Base-by-base conservation (phyloP, 1,140 invertebrate species). In the Drosophila triauraria region DNA sequence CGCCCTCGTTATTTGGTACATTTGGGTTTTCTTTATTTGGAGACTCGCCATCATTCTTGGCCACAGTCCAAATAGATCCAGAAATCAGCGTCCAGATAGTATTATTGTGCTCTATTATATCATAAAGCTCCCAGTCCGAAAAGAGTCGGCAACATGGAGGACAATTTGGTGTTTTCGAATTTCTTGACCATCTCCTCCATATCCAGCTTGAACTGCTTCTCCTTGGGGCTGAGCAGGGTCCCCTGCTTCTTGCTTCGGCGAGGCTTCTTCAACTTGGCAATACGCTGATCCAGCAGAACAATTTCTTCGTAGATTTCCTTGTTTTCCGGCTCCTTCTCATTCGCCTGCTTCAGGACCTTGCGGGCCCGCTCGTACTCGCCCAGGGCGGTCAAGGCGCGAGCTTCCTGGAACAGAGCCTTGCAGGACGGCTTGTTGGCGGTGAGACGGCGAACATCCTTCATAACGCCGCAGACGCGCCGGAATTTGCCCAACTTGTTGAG, bases 361-460 rank as follows among this genome's bases (percentile, higher is more conserved):
- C 84, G 84, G 2, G 84, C 80, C 0, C 27, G 43, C 3, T 79
- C 27, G 43, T 80, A 85, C 12, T 91, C 79, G 23, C 94, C 94
- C 38, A 96, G 93, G 91, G 94, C 93, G 60, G 93, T 92, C 17
- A 95, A 80, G 23, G 95, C 95, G 76, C 94, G 94, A 0, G 94
- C 95, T 91, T 95, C 94, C 93, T 95, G 93, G 92, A 95, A 94
- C 54, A 94, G 60, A 71, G 93, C 94, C 94, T 96, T 93, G 94
- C 93, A 93, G 92, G 93, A 93, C 91, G 91, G 92, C 93, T 92
- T 76, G 74, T 90, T 78, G 1, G 57, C 90, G 0, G 91, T 91
- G n/a, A 95, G 75, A 50, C 93, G 92, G 3, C 93, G 93, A 1
- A 94, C 67, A 64, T 94, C 93, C 78, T 95, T 94, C 68, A 95